Percentiles rank a stretch among this genome's conserved stretches.
Conservation (phyloP, 2,113 vertebrate genomes). For the Piaya cayana region DNA sequence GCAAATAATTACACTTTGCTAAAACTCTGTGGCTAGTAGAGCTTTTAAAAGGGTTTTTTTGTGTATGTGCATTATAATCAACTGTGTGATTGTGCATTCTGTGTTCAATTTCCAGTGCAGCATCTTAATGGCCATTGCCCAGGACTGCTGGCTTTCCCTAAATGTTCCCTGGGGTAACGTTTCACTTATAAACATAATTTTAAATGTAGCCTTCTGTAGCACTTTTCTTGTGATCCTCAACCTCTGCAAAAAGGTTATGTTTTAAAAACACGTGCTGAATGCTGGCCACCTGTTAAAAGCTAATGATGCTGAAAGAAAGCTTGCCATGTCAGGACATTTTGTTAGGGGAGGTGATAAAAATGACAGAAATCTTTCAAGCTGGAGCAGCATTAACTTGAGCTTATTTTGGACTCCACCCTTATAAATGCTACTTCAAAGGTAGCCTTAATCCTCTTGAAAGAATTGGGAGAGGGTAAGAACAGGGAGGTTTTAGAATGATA, state of each 20-base stretch:
- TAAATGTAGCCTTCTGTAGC: conserved; percentile 20
- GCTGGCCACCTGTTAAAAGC: conserved; percentile 50
- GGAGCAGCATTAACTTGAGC: neutral
- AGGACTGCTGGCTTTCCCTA: neutral
- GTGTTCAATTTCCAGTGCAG: conserved; percentile 36
- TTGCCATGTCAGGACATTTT: conserved; percentile 38
- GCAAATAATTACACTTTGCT: rapidly evolving
- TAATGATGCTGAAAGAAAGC: conserved; percentile 39
- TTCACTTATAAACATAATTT: conserved; percentile 51
- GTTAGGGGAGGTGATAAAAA: conserved; percentile 47
- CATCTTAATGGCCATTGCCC: conserved; percentile 10
- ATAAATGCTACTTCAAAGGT: conserved; percentile 44
- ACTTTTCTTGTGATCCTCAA: conserved; percentile 28
- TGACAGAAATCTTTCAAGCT: conserved; percentile 34
- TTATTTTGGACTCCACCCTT: neutral
- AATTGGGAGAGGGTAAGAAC: neutral
- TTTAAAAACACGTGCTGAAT: conserved; percentile 41
- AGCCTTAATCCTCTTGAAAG: conserved; percentile 32
- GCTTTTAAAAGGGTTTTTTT: neutral
- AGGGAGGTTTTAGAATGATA: conserved; percentile 35
- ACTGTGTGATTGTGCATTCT: neutral
- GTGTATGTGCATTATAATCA: neutral
- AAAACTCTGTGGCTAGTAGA: neutral
- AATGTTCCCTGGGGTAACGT: conserved; percentile 31
- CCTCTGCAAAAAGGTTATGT: conserved; percentile 27